Evolutionary conservation across 2,888 invertebrate species (phyloP), one percentile per base, ranked within the genome.

Genomic region (Calameuta filiformis): DNA sequence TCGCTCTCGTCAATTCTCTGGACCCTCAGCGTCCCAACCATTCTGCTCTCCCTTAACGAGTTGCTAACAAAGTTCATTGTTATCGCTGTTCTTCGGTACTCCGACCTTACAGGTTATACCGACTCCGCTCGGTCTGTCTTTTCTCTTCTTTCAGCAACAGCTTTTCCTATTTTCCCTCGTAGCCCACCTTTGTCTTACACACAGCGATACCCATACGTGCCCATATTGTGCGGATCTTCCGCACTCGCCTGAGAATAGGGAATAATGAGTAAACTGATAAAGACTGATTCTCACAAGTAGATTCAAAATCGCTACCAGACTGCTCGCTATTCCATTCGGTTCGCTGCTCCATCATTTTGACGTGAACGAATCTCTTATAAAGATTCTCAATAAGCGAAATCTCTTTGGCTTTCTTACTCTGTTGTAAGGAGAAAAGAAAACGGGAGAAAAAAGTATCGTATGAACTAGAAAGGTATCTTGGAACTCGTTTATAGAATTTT

Each of bases 371-470:
- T 83, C 83, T 81, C 85, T 83, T 83, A 81, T 85, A 86, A 87
- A 85, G 85, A 85, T 85, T 83, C 86, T 84, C 85, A 84, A 85
- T 86, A 86, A 87, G 84, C 86, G 84, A 81, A 75, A 74, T 71
- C 79, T 81, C 83, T 85, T 85, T 56, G 56, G 56, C 56, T 83
- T 82, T 79, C 81, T 56, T 76, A 31, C 33, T 31, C 9, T 2
- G 56, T 9, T 56, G 2, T 23, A 56, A 56, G 6, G 1, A 9
- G 9, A 23, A 23, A 56, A 23, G 9, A 56, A 23, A 9, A 23
- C 2, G 9, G 3, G 2, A 9, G 15, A 56, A 23, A 56, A 56
- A 40, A 4, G 40, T 23, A 15, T 40, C 40, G 15, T 12, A 3
- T 12, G 12, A 35, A 35, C 35, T 35, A 12, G 12, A 4, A 12